Base-by-base conservation (phyloP, 2,113 vertebrate species). In the Hiodon tergisus region DNA sequence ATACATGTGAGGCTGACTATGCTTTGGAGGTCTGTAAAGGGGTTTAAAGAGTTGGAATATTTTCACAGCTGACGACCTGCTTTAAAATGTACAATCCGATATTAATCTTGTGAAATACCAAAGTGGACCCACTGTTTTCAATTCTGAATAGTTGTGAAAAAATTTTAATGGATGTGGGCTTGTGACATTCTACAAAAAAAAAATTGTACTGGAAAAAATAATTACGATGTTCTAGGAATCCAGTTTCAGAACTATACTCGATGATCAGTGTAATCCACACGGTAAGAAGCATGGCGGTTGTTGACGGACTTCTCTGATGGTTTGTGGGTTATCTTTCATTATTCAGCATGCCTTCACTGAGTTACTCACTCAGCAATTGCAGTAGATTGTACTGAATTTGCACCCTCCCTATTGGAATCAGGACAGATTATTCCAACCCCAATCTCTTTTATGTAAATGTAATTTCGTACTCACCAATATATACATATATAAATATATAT, bases 391-490 rank as follows among this genome's bases (percentile, higher is more conserved):
- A 63, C 54, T 75, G 63, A 50, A 67, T 68, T 67, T 4, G 73
- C 65, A 58, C 54, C 65, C 54, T 68, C 61, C 50, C 73, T 59
- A 57, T 59, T 68, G 63, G 58, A 47, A 47, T 57, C 73, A 17
- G 73, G 73, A 47, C 63, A 11, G 31, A 31, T 31, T 31, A 31
- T 2, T 31, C 31, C 31, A 31, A 31, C 51, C 11, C 57, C 46
- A 50, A 4, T 8, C 50, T 31, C 54, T 66, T 74, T 75, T 75
- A 58, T 67, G 53, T 75, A 58, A 67, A 46, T 75, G 73, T 67
- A 68, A 57, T 66, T 75, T 75, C 66, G 73, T 75, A 75, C 59
- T 59, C 65, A 16, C 55, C 50, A 68, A 75, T 67, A 75, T 31
- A 31, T 31, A 31, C 31, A 31, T 31, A 31, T 31, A 31, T 31